A percentile compares a stretch with the other conserved stretches of the same genome.
Evolutionary conservation across 2,113 vertebrate species (phyloP).

Genomic region (Piprites chloris): DNA sequence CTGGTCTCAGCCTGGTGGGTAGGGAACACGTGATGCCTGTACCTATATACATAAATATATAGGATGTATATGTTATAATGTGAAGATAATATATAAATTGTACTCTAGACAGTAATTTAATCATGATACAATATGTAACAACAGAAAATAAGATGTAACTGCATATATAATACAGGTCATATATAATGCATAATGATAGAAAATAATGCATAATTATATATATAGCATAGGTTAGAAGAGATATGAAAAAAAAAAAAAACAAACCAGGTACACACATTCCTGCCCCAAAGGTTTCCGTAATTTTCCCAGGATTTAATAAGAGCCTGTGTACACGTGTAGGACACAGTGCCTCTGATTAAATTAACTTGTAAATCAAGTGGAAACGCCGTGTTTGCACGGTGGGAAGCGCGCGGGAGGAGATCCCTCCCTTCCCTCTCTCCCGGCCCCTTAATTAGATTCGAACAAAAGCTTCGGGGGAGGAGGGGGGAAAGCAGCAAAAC

Average conservation of each 20-base stretch:
- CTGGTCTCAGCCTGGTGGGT: accelerated
- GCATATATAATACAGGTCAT: neutral
- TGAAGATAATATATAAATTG: neutral
- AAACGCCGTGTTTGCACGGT: neutral
- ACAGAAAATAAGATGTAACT: neutral
- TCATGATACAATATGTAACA: neutral
- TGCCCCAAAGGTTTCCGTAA: constrained; percentile 6
- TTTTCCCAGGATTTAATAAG: constrained; percentile 20
- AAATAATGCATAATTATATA: neutral
- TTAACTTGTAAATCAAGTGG: constrained; percentile 59
- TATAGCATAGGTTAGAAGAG: neutral
- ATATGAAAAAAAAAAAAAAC: neutral
- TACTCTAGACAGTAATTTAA: neutral
- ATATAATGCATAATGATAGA: neutral
- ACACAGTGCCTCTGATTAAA: constrained; percentile 27
- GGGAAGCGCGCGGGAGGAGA: neutral
- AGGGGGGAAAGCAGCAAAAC: neutral
- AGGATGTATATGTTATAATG: neutral
- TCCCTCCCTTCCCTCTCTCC: neutral
- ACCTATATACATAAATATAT: neutral
- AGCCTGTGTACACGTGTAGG: constrained; percentile 1
- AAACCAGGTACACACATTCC: neutral
- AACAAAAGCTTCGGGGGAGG: neutral
- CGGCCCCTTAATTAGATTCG: neutral
- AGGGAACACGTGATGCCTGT: accelerated